Conservation (phyloP, 1,140 invertebrate genomes). For the Trachymyrmex cornetzi region DNA sequence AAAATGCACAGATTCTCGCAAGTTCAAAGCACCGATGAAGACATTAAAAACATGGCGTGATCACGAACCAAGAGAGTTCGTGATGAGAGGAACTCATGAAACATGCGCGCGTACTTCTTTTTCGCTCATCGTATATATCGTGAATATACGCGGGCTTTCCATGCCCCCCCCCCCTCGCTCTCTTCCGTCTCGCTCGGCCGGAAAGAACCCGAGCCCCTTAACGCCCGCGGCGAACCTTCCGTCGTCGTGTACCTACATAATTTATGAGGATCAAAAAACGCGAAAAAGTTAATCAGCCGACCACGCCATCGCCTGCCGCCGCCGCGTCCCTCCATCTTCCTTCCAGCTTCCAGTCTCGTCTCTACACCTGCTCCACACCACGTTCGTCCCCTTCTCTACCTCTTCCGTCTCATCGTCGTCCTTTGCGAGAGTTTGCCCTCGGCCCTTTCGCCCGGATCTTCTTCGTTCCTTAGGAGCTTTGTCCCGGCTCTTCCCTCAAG, state of each 20-base stretch:
- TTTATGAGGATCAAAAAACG: conserved; percentile 73
- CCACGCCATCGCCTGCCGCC: conserved; percentile 41
- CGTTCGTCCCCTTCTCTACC: neutral
- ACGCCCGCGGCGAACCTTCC: conserved; percentile 62
- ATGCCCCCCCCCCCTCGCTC: neutral
- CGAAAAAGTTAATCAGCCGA: conserved; percentile 73
- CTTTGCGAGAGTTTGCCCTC: conserved; percentile 57
- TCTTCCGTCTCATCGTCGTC: conserved; percentile 20
- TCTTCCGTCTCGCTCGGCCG: neutral
- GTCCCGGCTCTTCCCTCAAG: conserved; percentile 49
- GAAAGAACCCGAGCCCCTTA: conserved; percentile 59
- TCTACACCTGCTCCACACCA: conserved; percentile 52
- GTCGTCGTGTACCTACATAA: conserved; percentile 64
- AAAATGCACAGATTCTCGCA: neutral
- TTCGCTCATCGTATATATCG: conserved; percentile 19
- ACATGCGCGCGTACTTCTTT: conserved; percentile 32
- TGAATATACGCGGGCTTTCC: neutral
- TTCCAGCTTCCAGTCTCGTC: conserved; percentile 51
- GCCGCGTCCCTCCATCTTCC: neutral
- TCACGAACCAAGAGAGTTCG: conserved; percentile 13
- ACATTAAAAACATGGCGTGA: conserved; percentile 36
- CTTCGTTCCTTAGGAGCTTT: conserved; percentile 54
- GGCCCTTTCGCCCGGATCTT: conserved; percentile 48
- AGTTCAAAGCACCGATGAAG: conserved; percentile 7
- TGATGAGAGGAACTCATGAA: conserved; percentile 35